phyloP scores from a whole-genome alignment of 2,888 invertebrate genomes.

The Agriopis marginaria region DNA sequence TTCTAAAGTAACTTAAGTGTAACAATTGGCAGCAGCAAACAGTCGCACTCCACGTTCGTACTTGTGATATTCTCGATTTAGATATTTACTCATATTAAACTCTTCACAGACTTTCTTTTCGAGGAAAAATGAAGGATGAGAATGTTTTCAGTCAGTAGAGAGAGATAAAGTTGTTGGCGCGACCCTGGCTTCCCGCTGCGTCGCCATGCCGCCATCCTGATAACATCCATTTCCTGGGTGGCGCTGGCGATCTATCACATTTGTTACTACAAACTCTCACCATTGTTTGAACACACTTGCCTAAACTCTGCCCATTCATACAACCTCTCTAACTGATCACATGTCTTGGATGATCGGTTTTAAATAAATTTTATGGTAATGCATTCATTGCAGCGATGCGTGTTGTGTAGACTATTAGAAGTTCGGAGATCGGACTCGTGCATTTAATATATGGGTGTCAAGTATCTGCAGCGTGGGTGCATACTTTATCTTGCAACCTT shows the following conservation, averaged over 20 bases:
- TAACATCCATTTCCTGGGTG: constrained; percentile 75
- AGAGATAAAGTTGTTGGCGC: constrained; percentile 10
- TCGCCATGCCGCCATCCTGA: constrained; percentile 56
- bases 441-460: constrained; percentile 66
- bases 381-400: constrained; percentile 66
- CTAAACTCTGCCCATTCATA: constrained; percentile 40
- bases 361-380: constrained; percentile 76
- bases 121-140: constrained; percentile 25
- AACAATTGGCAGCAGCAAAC: constrained; percentile 48
- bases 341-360: constrained; percentile 54
- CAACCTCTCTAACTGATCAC: constrained; percentile 42
- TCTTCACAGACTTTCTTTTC: constrained; percentile 18
- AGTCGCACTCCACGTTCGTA: constrained; percentile 41
- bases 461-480: constrained; percentile 72
- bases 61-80: constrained; percentile 30
- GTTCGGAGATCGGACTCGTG: constrained; percentile 61
- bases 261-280: constrained; percentile 66
- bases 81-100: constrained; percentile 19
- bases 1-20: constrained; percentile 43
- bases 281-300: constrained; percentile 64
- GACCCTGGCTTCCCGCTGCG: constrained; percentile 63
- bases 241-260: constrained; percentile 66
- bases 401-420: constrained; percentile 65
- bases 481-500: constrained; percentile 55
- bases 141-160: constrained; percentile 2